Evolutionary conservation across 2,113 vertebrate genomes (phyloP), one percentile per base, ranked within the genome.

Genomic region (Otis tarda): DNA sequence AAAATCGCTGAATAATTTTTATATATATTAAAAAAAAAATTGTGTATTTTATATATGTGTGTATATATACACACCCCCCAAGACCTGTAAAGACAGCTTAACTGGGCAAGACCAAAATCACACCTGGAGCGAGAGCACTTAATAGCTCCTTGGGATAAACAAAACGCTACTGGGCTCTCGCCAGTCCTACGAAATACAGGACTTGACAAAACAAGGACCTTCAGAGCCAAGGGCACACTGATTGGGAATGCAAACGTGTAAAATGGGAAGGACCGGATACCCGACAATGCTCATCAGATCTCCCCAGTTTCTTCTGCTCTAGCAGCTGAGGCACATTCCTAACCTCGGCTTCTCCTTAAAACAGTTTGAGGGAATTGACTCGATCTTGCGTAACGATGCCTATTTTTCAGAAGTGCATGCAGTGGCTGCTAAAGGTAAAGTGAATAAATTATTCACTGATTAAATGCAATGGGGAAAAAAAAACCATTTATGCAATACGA

Each of bases 121-220:
- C 8, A 10, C 6, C 74, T 60, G 43, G 68, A 28, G 8, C 11
- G 24, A 60, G 52, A 59, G 19, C 31, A 33, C 6, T 57, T n/a
- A 18, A 24, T 25, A 76, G 16, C 18, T 56, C 35, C 33, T 12
- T 8, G 11, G 43, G 33, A 35, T 65, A 35, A 35, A 82, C 74
- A 82, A 60, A 35, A 3, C 0, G 0, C 14, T 8, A 2, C 3
- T 35, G n/a, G 16, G 28, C 6, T 93, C 68, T 37, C 15, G 3
- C 12, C 63, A 83, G 25, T 9, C n/a, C 71, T 50, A 1, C 2
- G 23, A 50, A 73, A 37, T 4, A 24, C 82, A 88, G 9, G 45
- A 86, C 50, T 55, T 14, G 41, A 50, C 28, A 10, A 65, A 92
- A 71, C 0, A 1, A 86, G 22, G 28, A 81, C 68, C 37, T 89